Evolutionary conservation across 2,113 vertebrate genomes (phyloP).

Genomic region (Alligator mississippiensis): DNA sequence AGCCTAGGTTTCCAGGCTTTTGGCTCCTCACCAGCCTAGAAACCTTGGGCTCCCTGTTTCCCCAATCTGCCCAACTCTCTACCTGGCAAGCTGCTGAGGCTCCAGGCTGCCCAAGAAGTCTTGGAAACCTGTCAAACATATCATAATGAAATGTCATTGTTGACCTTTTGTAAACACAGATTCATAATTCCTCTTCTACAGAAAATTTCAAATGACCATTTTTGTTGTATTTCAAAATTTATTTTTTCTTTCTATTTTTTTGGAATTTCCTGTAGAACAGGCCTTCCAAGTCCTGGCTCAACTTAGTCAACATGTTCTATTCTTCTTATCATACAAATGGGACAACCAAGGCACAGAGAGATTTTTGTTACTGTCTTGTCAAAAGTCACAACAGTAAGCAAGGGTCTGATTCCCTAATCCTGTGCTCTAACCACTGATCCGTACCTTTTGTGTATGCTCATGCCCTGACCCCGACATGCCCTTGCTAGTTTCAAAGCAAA

Average conservation of each 20-base stretch:
- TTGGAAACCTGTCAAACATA: constrained; percentile 39
- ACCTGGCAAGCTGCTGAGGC: neutral
- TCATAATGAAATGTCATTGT: constrained; percentile 67
- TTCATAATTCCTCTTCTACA: constrained; percentile 67
- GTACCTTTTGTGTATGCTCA: neutral
- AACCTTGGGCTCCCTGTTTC: accelerated
- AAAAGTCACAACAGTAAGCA: neutral
- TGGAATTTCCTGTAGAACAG: constrained; percentile 49
- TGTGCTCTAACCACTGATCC: neutral
- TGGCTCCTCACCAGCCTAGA: neutral
- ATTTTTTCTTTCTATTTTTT: neutral
- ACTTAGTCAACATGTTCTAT: neutral
- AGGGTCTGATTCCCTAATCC: accelerated
- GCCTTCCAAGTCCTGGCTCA: constrained; percentile 18
- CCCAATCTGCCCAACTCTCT: neutral
- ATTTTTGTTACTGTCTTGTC: neutral
- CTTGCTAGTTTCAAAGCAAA: neutral
- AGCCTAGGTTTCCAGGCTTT: accelerated
- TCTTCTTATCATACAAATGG: neutral
- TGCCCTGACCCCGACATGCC: accelerated
- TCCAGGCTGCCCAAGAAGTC: constrained; percentile 52
- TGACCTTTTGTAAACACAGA: constrained; percentile 71
- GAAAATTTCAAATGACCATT: constrained; percentile 71
- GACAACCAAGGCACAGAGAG: neutral
- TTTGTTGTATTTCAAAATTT: constrained; percentile 55